A percentile compares a stretch with the other conserved stretches of the same genome.
Conservation (phyloP, 2,888 invertebrate genomes). For the Parnassius apollo region DNA sequence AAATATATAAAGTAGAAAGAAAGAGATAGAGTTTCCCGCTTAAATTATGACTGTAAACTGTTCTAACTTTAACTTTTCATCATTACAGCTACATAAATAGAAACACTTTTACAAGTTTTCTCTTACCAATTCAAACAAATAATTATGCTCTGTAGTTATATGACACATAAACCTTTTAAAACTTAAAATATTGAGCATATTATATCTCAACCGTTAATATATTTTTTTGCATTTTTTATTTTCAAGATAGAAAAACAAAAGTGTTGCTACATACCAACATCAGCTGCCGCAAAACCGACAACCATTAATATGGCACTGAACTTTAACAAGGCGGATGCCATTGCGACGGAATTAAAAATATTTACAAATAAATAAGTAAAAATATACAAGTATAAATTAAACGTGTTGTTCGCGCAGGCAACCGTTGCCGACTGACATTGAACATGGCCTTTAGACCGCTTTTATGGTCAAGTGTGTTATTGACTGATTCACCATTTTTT, state of each 20-base stretch:
- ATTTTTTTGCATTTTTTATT: no score
- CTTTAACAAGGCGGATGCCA: constrained; percentile 72
- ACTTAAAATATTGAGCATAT: no score
- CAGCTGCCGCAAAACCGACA: constrained; percentile 54
- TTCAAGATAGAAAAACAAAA: constrained; percentile 8
- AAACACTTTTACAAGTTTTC: no score
- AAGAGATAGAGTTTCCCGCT: no score
- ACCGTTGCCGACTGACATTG: constrained; percentile 64
- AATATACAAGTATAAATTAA: constrained; percentile 32
- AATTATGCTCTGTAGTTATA: no score
- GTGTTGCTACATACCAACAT: constrained; percentile 63
- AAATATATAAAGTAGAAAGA: no score
- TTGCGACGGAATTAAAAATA: constrained; percentile 46
- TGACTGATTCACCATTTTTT: constrained; percentile 41
- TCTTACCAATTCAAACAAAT: no score
- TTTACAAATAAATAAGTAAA: constrained; percentile 41
- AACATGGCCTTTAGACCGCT: constrained; percentile 61
- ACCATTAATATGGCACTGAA: constrained; percentile 72
- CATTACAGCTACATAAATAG: no score
- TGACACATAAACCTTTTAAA: no score
- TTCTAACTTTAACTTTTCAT: no score
- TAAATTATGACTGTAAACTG: no score
- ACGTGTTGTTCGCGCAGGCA: constrained; percentile 52
- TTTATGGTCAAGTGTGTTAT: constrained; percentile 52
- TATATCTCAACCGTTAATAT: no score